phyloP scores from a whole-genome alignment of 2,888 invertebrate genomes.

The Rotaria sp. region DNA sequence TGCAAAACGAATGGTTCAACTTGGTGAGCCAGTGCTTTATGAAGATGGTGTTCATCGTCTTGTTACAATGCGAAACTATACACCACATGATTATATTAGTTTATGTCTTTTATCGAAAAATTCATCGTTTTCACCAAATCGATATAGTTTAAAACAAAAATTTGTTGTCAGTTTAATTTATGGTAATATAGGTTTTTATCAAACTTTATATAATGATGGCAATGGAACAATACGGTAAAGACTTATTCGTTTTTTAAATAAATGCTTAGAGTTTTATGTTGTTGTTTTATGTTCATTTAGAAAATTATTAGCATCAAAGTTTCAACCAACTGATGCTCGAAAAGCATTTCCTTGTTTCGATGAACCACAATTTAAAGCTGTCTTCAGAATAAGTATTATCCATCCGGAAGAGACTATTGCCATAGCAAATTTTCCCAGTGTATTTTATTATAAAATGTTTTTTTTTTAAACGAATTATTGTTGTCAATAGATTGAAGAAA shows the following conservation, averaged over 20 bases:
- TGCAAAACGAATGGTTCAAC: conserved; percentile 1
- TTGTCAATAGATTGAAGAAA: not conserved
- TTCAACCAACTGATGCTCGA: conserved; percentile 41
- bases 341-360: conserved; percentile 73
- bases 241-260: not conserved
- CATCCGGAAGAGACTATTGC: conserved; percentile 73
- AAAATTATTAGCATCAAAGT: conserved; percentile 39
- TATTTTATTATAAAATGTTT: not conserved
- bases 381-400: conserved; percentile 71
- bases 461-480: not conserved
- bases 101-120: not conserved
- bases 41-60: not conserved
- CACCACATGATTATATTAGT: not conserved
- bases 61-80: not conserved
- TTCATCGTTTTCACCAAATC: not conserved
- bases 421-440: conserved; percentile 74
- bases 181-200: conserved; percentile 7
- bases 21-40: not conserved
- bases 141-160: not conserved
- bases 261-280: not conserved
- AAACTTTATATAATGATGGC: not conserved
- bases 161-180: not conserved
- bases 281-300: not conserved
- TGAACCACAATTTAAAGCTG: conserved; percentile 78
- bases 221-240: not conserved